Base-by-base conservation (phyloP, 92 coral and sea anemone genomes). In the Porites cylindrica region DNA sequence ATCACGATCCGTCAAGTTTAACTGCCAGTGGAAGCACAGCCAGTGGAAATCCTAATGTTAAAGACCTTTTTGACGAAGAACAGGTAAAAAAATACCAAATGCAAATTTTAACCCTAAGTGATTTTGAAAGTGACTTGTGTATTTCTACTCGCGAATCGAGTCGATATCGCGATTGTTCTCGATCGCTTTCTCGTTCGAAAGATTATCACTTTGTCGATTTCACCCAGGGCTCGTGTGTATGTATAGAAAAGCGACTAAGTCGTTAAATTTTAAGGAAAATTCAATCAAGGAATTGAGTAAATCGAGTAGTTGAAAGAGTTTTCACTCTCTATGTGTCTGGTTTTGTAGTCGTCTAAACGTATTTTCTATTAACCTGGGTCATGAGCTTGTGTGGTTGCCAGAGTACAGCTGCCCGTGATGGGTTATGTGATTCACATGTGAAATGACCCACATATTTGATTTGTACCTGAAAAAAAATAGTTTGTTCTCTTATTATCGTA, bases 11-110 rank as follows among this genome's bases (percentile, higher is more conserved):
- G 21, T 24, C 82, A n/a, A 76, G 66, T 51, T 75, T 64, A 50
- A 50, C 86, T 53, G 83, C 77, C 3, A 69, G 32, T 29, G 70
- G 78, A 26, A 73, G 87, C n/a, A 90, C 89, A 21, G 70, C 90
- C 7, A 85, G 74, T 17, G 93, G 89, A 61, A 82, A 88, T 64
- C 91, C 90, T 6, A 93, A 83, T 47, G 98, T 95, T 4, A 94
- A 94, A 80, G 98, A 95, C 43, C 95, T 95, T 10, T 95, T 95
- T 70, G 96, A 95, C 75, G 98, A 95, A 50, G 95, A 93, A 21
- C 98, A 94, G 92, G 98, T 94, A 62, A 74, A 69, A 43, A n/a
- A 24, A 50, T 18, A 11, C 11, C 19, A 5, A 10, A 5, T 51
- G 5, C 10, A 1, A n/a, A 14, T 71, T 71, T 21, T 50, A 73